phyloP scores from a whole-genome alignment of 1,140 invertebrate species.

The Mactra quadrangularis region DNA sequence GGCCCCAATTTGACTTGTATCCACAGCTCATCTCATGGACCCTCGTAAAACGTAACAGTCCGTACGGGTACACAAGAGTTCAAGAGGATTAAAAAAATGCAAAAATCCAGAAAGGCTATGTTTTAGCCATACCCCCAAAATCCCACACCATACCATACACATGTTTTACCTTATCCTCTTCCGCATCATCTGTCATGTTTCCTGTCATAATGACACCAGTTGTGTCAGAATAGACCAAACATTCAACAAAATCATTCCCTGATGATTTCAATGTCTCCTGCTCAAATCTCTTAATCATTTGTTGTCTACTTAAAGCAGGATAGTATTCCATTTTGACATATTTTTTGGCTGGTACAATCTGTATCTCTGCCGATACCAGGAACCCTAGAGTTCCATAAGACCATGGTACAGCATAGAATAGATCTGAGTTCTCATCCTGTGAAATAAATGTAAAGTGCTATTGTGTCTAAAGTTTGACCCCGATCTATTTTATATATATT shows the following conservation, averaged over 20 bases:
- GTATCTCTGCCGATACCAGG: conserved; percentile 90
- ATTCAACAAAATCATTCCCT: conserved; percentile 91
- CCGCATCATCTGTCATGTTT: conserved; percentile 86
- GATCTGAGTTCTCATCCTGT: conserved; percentile 88
- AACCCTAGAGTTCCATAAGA: conserved; percentile 95
- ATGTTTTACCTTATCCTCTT: conserved; percentile 87
- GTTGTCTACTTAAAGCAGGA: conserved; percentile 85
- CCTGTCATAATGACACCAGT: conserved; percentile 91
- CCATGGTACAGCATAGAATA: conserved; percentile 92
- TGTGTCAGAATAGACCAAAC: conserved; percentile 87
- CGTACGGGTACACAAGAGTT: too few species aligned
- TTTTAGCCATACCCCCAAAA: too few species aligned
- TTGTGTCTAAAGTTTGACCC: too few species aligned
- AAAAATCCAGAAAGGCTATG: too few species aligned
- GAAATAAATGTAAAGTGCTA: conserved; percentile 31
- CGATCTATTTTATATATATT: too few species aligned
- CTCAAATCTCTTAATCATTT: conserved; percentile 83
- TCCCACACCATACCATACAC: too few species aligned
- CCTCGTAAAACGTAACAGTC: too few species aligned
- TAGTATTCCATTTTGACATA: conserved; percentile 88
- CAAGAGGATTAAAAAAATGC: too few species aligned
- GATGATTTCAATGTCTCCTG: conserved; percentile 84
- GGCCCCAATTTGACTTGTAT: too few species aligned
- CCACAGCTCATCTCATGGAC: too few species aligned
- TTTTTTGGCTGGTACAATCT: conserved; percentile 89